Base-by-base conservation (phyloP, 1,140 invertebrate species). In the Eurosta solidaginis region DNA sequence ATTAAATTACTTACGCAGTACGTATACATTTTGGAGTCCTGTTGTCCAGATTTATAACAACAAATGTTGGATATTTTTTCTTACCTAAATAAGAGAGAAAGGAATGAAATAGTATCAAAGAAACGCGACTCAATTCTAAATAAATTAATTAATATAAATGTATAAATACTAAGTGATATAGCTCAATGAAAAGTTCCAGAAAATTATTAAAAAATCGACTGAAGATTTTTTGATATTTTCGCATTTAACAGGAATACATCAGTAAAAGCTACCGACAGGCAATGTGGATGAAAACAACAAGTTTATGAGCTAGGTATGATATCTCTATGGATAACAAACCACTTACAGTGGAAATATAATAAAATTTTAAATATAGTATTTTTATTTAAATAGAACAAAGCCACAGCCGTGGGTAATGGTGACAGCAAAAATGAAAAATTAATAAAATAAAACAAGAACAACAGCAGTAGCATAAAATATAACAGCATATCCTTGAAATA, bases 1-100 rank as follows among this genome's bases (percentile, higher is more conserved):
- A n/a, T n/a, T n/a, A n/a, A n/a, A n/a, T n/a, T n/a, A 68, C 59
- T 68, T 33, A 68, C 59, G 27, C 59, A 68, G 33, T 68, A 68
- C 59, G 40, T 68, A 68, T 68, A 68, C 59, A 68, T 68, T 68
- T 68, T 68, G 59, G 59, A 17, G 36, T 68, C 33, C 14, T 68
- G 59, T 14, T 68, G 14, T 68, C 59, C 59, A 68, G 59, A 20
- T 40, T 68, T 36, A 68, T 40, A 33, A 33, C 59, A 68, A 68
- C 59, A 68, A 68, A 9, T 20, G 59, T 68, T 68, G 59, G 40
- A 68, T 40, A 68, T 40, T 68, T 2, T 68, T 68, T 68, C 59
- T 68, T 68, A 68, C 59, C 59, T 68, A 68, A 68, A 68, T 20
- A 12, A 40, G 22, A 68, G 22, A 17, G 40, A 22, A 54, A 54